Evolutionary conservation across 1,140 invertebrate species (phyloP).

Genomic region (Dinoponera quadriceps): DNA sequence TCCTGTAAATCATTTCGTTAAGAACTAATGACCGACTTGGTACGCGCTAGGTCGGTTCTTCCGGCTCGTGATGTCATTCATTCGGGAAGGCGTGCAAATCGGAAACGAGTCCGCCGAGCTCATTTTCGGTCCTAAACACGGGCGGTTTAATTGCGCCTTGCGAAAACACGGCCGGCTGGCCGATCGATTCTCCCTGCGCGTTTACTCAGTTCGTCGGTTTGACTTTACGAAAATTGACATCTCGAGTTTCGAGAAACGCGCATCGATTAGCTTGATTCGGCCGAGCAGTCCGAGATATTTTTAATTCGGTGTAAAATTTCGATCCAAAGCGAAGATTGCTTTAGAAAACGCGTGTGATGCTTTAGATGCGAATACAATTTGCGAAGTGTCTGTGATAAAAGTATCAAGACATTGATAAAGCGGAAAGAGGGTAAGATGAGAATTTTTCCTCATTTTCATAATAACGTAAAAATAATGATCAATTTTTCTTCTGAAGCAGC

Average conservation of each 20-base stretch:
- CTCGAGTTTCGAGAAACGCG: conserved; percentile 8
- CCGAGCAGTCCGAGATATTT: neutral
- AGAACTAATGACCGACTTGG: conserved; percentile 19
- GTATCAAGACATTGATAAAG: no score
- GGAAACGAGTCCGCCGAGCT: neutral
- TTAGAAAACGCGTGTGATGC: neutral
- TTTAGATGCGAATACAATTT: conserved; percentile 1
- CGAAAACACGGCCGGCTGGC: neutral
- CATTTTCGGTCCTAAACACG: conserved; percentile 23
- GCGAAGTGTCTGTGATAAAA: neutral
- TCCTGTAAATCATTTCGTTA: conserved; percentile 27
- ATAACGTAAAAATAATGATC: no score
- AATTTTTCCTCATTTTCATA: no score
- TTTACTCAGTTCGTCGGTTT: neutral
- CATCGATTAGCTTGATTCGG: conserved; percentile 7
- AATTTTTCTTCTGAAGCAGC: no score
- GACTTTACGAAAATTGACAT: conserved; percentile 6
- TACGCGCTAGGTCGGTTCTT: neutral
- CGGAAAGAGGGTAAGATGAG: no score
- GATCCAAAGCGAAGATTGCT: neutral
- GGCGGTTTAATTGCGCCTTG: conserved; percentile 31
- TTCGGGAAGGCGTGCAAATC: conserved; percentile 10
- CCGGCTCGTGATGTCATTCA: neutral
- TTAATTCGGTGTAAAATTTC: neutral
- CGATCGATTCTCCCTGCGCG: conserved; percentile 10